Evolutionary conservation across 2,888 invertebrate species (phyloP).

Genomic region (Micoletzkya japonica): DNA sequence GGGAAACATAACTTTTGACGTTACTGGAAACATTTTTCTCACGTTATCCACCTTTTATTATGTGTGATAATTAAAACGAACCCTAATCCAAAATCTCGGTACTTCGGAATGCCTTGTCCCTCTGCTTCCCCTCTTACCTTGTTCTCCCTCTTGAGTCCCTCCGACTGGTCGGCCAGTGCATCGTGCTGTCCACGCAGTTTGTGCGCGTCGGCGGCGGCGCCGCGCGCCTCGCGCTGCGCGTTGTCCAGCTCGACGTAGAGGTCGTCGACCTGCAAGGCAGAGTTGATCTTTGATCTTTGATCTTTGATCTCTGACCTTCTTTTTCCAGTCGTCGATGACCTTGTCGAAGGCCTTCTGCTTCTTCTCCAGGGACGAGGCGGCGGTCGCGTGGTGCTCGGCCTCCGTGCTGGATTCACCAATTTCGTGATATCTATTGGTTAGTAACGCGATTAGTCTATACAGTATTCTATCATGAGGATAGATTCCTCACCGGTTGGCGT

Average conservation of each 20-base stretch:
- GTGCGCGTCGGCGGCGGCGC: constrained; percentile 95
- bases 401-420: constrained; percentile 33
- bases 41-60: background rate
- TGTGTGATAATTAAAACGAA: too few species aligned
- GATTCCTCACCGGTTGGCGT: constrained; percentile 72
- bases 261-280: constrained; percentile 76
- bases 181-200: constrained; percentile 60
- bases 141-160: constrained; percentile 97
- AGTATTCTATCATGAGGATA: too few species aligned
- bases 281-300: background rate
- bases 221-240: constrained; percentile 98
- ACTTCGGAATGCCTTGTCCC: too few species aligned
- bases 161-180: constrained; percentile 72
- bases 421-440: constrained; percentile 70
- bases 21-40: too few species aligned
- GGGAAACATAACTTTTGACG: too few species aligned
- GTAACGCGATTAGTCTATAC: background rate
- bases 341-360: constrained; percentile 99
- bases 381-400: constrained; percentile 65
- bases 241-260: constrained; percentile 94
- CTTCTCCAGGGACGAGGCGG: constrained; percentile 90
- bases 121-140: too few species aligned
- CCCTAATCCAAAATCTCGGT: too few species aligned
- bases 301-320: constrained; percentile 72
- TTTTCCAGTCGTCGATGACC: constrained; percentile 95